Conservation (phyloP, 2,888 invertebrate species). For the Plusia festucae region DNA sequence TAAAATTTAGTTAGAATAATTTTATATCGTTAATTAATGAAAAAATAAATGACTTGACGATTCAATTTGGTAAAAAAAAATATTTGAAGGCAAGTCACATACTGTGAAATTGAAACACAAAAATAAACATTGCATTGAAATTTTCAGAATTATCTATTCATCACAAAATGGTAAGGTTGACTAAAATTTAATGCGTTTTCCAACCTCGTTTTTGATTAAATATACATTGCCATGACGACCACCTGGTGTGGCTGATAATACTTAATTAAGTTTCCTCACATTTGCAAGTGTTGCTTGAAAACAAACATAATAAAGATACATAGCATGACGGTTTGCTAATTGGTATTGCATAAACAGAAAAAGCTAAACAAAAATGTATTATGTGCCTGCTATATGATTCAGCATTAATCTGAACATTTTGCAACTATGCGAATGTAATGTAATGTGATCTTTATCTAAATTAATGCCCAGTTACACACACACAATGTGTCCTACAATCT, state of each 20-base stretch:
- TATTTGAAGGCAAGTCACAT: no score
- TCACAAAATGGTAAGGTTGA: not conserved
- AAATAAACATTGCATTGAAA: not conserved
- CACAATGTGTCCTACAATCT: not conserved
- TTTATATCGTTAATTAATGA: no score
- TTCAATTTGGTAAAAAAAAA: no score
- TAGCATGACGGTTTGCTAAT: not conserved
- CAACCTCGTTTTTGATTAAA: constrained; percentile 16
- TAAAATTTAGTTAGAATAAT: no score
- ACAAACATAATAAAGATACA: constrained; percentile 11
- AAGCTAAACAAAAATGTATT: not conserved
- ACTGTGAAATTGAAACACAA: not conserved
- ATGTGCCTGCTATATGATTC: not conserved
- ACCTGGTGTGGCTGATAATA: not conserved
- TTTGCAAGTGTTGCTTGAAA: not conserved
- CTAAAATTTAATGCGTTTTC: constrained; percentile 10
- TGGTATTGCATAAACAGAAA: not conserved
- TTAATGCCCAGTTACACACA: not conserved
- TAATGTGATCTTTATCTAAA: constrained; percentile 8
- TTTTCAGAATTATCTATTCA: not conserved
- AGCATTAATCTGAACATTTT: not conserved
- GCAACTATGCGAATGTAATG: constrained; percentile 5
- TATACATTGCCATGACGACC: constrained; percentile 15
- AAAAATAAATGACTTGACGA: no score
- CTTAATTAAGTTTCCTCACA: constrained; percentile 29